phyloP scores from a whole-genome alignment of 1,140 invertebrate genomes.

The Danaus plexippus region DNA sequence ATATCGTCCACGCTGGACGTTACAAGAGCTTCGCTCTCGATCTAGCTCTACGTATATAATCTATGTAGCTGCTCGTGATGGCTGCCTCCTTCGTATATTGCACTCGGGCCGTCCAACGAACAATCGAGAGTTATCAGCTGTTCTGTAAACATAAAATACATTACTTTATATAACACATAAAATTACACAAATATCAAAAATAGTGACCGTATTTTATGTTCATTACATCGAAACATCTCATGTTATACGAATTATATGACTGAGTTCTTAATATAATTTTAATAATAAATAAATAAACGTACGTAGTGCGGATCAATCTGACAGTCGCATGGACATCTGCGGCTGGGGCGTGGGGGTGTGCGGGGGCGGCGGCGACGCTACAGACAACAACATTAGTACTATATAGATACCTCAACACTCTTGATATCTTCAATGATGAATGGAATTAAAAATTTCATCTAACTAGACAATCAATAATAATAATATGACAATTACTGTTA shows the following conservation, averaged over 20 bases:
- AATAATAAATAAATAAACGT: slow-evolving; percentile 1
- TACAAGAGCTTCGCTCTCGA: slow-evolving; percentile 12
- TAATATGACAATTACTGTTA: neutral
- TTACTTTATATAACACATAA: slow-evolving; percentile 3
- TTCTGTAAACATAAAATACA: slow-evolving; percentile 7
- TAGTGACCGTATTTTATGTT: slow-evolving; percentile 4
- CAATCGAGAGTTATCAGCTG: slow-evolving; percentile 45
- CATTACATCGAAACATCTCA: neutral
- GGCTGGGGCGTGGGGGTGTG: slow-evolving; percentile 66
- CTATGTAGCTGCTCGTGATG: slow-evolving; percentile 52
- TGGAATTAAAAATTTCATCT: neutral
- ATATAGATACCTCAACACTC: no score
- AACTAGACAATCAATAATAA: neutral
- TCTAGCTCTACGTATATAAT: slow-evolving; percentile 17
- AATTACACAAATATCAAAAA: slow-evolving; percentile 3
- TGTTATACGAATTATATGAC: neutral
- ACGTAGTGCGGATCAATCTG: slow-evolving; percentile 47
- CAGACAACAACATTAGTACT: slow-evolving; percentile 10
- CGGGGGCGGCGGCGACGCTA: slow-evolving; percentile 65
- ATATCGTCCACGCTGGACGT: slow-evolving; percentile 43
- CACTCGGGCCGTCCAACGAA: slow-evolving; percentile 46
- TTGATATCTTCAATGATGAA: no score
- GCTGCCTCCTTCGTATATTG: slow-evolving; percentile 54
- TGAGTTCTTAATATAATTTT: neutral
- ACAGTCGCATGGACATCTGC: slow-evolving; percentile 57